A percentile compares a stretch with the other conserved stretches of the same genome.
Evolutionary conservation across 2,797 vertebrate genomes (phyloP).

Genomic region (Brotula barbata): DNA sequence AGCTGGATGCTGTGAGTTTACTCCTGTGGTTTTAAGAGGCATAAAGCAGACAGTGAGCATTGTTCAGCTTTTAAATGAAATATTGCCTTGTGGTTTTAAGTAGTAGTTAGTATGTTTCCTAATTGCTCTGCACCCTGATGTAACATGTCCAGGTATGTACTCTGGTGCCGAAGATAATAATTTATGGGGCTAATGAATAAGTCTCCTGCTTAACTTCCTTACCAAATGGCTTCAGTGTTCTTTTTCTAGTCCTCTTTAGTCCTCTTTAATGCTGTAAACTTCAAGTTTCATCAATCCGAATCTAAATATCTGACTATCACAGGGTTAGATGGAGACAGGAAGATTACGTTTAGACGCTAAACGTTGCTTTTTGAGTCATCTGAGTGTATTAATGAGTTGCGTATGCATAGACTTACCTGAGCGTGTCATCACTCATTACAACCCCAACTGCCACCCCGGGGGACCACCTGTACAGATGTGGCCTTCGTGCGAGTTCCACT

Average conservation of each 20-base stretch:
- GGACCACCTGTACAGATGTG: constrained; percentile 47
- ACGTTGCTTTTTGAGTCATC: too few relatives aligned
- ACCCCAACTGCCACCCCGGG: constrained; percentile 41
- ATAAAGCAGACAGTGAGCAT: not conserved
- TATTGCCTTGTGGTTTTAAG: constrained; percentile 2
- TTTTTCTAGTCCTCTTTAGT: not conserved
- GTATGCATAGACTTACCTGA: constrained; percentile 13
- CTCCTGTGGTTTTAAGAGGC: constrained; percentile 9
- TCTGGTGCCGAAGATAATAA: constrained; percentile 19
- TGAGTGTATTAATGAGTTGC: too few relatives aligned
- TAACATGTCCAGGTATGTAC: constrained; percentile 9
- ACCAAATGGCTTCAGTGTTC: not conserved
- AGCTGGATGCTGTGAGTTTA: not conserved
- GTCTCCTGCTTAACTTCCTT: constrained; percentile 5
- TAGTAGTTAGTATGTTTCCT: constrained; percentile 15
- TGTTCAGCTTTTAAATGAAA: constrained; percentile 6
- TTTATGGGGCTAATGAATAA: constrained; percentile 15
- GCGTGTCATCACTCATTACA: constrained; percentile 20
- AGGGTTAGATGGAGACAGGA: too few relatives aligned
- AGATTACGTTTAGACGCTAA: too few relatives aligned
- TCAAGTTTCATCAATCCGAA: too few relatives aligned
- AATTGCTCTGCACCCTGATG: constrained; percentile 8
- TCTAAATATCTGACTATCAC: too few relatives aligned
- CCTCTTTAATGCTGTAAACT: not conserved
- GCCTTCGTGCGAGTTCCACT: constrained; percentile 46